These are phyloP conservation scores for Brachyrhaphis roseni DNA, from an alignment of 2,797 vertebrate species.

Conservation along the genomic window DNA sequence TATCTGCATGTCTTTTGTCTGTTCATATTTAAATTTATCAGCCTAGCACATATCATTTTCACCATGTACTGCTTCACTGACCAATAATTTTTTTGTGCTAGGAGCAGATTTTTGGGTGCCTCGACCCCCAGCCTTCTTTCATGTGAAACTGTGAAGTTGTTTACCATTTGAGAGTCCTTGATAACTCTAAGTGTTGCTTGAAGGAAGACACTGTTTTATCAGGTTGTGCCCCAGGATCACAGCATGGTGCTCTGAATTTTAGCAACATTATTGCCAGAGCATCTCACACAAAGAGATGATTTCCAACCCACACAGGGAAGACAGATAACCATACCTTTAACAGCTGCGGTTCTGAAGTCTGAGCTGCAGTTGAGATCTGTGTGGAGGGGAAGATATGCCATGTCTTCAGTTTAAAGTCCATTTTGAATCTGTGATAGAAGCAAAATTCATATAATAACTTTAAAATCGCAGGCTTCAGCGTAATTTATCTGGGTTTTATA, in stretches of 20 bases:
- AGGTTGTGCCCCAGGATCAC: constrained; percentile 61
- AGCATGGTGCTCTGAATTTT: constrained; percentile 57
- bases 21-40: constrained; percentile 31
- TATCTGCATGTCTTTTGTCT: constrained; percentile 33
- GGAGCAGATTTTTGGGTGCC: constrained; percentile 12
- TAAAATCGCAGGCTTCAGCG: not conserved
- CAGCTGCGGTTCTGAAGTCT: constrained; percentile 34
- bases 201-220: constrained; percentile 56
- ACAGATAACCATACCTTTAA: constrained; percentile 49
- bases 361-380: constrained; percentile 19
- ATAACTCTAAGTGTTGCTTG: constrained; percentile 48
- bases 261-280: constrained; percentile 54
- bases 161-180: constrained; percentile 55
- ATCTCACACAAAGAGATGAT: constrained; percentile 57
- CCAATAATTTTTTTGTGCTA: constrained; percentile 23
- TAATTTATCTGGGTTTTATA: not conserved
- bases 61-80: not conserved
- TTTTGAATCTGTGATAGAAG: not conserved
- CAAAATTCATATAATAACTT: not conserved
- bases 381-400: constrained; percentile 20
- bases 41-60: constrained; percentile 24
- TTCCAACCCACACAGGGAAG: constrained; percentile 51
- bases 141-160: constrained; percentile 55
- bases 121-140: not conserved
- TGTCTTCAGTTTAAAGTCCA: constrained; percentile 5